Base-by-base conservation (phyloP, 2,888 invertebrate species). In the Hydropsyche betteni region DNA sequence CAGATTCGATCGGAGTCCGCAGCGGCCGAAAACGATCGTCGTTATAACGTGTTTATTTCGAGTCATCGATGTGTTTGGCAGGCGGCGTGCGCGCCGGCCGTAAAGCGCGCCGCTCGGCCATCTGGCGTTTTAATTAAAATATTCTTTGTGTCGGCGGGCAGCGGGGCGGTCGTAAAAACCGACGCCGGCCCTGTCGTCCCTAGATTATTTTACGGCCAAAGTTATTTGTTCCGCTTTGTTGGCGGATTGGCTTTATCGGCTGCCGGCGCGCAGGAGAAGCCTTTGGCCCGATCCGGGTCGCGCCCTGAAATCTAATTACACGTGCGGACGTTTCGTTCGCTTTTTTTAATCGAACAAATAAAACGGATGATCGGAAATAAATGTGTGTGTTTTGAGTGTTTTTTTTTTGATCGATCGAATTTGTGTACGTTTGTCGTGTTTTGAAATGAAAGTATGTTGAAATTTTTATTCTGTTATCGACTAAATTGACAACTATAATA, bases 91-190 rank as follows among this genome's bases (percentile, higher is more conserved):
- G 44, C 69, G 24, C 69, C 70, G 68, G 64, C 74, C 69, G 61
- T 76, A 76, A 76, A 76, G 74, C 64, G 64, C 70, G 50, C 44
- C 44, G n/a, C 44, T 44, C 44, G 44, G 72, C 61, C 77, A 75
- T 75, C 77, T 77, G 77, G 75, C 75, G 68, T 73, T 77, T 77
- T 77, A 77, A 77, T 77, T 77, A 77, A 77, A 77, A 70, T 74
- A 64, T 70, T 75, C 77, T 77, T 77, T 77, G 75, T 44, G 44
- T 44, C 44, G 44, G 44, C 3, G 44, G 44, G 44, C 44, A 44
- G 44, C 7, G 44, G 44, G 16, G 68, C 55, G 50, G 34, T 34
- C 74, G 38, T 69, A 74, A 76, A 76, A 75, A 74, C 34, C 74
- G 14, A 33, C 50, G 55, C 68, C 69, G 53, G 50, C 12, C 36